Percentiles rank a stretch among this genome's conserved stretches.
These are phyloP conservation scores for Psilanteris sp. DNA, from an alignment of 1,140 invertebrate genomes.

Conservation along the genomic window DNA sequence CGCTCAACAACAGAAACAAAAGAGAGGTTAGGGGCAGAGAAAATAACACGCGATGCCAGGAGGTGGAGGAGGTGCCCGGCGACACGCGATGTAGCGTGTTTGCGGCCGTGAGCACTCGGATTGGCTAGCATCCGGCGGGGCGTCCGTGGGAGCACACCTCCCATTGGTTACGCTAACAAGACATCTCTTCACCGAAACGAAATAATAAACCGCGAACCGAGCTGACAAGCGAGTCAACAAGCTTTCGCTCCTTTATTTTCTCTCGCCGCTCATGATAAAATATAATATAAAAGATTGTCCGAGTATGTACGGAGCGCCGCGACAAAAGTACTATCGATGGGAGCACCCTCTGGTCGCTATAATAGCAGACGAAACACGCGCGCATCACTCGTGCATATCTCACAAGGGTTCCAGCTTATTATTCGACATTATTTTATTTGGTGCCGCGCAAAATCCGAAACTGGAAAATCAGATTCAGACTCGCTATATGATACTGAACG, in stretches of 20 bases:
- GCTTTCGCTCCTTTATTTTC: constrained; percentile 41
- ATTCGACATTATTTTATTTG: too few species aligned
- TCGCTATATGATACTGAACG: too few species aligned
- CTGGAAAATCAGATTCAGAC: too few species aligned
- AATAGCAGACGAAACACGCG: constrained; percentile 18
- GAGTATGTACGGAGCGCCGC: constrained; percentile 46
- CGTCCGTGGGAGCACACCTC: constrained; percentile 73
- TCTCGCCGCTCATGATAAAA: constrained; percentile 69
- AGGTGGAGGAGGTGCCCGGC: constrained; percentile 75
- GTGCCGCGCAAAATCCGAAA: too few species aligned
- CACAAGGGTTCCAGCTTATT: constrained; percentile 1
- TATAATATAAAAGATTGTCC: constrained; percentile 71
- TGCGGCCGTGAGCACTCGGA: constrained; percentile 57
- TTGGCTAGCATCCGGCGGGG: constrained; percentile 72
- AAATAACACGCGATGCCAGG: constrained; percentile 62
- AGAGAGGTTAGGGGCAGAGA: constrained; percentile 53
- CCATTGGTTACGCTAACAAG: constrained; percentile 77
- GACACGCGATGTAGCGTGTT: constrained; percentile 79
- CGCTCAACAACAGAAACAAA: constrained; percentile 42
- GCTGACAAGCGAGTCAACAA: constrained; percentile 15
- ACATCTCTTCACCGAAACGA: constrained; percentile 74
- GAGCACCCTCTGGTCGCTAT: constrained; percentile 32
- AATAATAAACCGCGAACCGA: constrained; percentile 75
- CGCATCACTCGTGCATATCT: constrained; percentile 4
- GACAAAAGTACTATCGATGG: constrained; percentile 61